These are phyloP conservation scores for Drosophila sp. DNA, from an alignment of 1,140 invertebrate genomes.

Conservation along the genomic window DNA sequence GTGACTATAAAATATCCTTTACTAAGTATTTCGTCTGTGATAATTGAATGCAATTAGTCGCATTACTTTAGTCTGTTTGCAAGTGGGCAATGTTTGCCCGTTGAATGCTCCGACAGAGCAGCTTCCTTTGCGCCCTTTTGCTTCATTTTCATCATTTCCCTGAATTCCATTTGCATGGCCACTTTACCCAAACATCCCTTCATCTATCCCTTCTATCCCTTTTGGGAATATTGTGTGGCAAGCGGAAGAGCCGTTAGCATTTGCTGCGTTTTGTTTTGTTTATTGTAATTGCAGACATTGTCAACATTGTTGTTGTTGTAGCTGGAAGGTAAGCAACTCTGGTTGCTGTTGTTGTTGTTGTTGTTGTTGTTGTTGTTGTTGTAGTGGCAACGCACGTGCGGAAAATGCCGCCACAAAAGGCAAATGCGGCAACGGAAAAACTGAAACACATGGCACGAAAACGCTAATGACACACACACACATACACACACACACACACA, in stretches of 20 bases:
- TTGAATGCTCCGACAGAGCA: slow-evolving; percentile 19
- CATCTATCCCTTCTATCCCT: not conserved
- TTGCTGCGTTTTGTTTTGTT: slow-evolving; percentile 55
- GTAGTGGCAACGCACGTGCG: slow-evolving; percentile 46
- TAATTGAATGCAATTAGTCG: slow-evolving; percentile 30
- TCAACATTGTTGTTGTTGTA: slow-evolving; percentile 38
- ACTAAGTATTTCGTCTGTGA: slow-evolving; percentile 1
- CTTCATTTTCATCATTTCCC: slow-evolving; percentile 7
- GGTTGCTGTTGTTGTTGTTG: slow-evolving; percentile 15
- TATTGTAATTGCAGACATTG: slow-evolving; percentile 53
- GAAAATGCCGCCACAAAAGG: slow-evolving; percentile 43
- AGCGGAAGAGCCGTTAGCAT: slow-evolving; percentile 40
- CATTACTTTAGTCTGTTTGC: slow-evolving; percentile 5
- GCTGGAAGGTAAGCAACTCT: slow-evolving; percentile 3
- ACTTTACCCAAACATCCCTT: not conserved
- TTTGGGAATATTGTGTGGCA: not conserved
- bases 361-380: slow-evolving; percentile 18
- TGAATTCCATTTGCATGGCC: not conserved
- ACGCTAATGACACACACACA: slow-evolving; percentile 54
- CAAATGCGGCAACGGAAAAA: slow-evolving; percentile 39
- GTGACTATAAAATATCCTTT: not conserved
- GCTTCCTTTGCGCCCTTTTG: slow-evolving; percentile 14
- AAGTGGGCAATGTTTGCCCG: slow-evolving; percentile 26
- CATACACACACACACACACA: slow-evolving; percentile 36
- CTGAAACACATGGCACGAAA: slow-evolving; percentile 54